phyloP scores from a whole-genome alignment of 2,888 invertebrate genomes.

The Scrobipalpa costella region DNA sequence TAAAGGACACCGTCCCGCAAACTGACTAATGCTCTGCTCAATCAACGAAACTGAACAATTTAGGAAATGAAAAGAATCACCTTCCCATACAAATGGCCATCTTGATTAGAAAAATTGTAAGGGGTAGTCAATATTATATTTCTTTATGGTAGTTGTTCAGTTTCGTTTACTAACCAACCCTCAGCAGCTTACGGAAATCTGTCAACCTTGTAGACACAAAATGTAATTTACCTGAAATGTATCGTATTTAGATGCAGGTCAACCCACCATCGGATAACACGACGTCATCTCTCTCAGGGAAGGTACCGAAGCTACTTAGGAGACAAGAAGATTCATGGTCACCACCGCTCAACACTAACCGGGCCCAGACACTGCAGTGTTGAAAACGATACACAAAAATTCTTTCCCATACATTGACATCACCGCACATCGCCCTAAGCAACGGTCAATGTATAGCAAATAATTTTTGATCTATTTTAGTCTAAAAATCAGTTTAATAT shows the following conservation, averaged over 20 bases:
- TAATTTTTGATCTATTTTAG: constrained; percentile 63
- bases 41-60: no score
- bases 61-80: no score
- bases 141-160: no score
- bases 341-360: constrained; percentile 45
- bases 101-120: no score
- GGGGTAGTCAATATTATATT: no score
- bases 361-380: constrained; percentile 49
- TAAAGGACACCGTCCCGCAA: no score
- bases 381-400: constrained; percentile 58
- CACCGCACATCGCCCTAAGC: constrained; percentile 60
- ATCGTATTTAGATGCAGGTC: constrained; percentile 60
- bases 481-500: constrained; percentile 67
- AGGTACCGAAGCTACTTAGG: constrained; percentile 39
- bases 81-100: no score
- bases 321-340: constrained; percentile 43
- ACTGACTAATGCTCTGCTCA: no score
- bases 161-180: no score
- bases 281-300: constrained; percentile 48
- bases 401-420: constrained; percentile 69
- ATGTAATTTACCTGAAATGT: constrained; percentile 36
- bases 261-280: constrained; percentile 51
- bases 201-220: no score
- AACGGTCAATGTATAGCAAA: constrained; percentile 63
- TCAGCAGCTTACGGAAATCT: no score